phyloP scores from a whole-genome alignment of 2,113 vertebrate species.

The Podarcis muralis region DNA sequence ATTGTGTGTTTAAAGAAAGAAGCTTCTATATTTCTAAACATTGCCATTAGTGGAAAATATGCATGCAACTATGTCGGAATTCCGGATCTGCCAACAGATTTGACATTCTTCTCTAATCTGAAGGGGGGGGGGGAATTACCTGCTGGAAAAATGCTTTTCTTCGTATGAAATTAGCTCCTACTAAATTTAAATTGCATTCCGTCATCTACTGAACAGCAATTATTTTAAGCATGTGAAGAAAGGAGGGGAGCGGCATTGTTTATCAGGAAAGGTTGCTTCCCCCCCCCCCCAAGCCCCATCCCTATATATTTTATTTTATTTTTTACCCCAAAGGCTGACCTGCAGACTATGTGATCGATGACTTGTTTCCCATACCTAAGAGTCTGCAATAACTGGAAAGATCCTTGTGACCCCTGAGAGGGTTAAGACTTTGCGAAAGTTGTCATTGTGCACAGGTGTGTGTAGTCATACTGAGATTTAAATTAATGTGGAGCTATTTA shows the following conservation, averaged over 20 bases:
- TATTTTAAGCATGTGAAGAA: slow-evolving; percentile 58
- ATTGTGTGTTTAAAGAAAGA: slow-evolving; percentile 29
- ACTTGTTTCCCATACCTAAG: neutral
- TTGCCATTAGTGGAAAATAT: neutral
- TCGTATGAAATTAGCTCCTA: slow-evolving; percentile 47
- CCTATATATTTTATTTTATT: neutral
- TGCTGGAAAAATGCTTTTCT: slow-evolving; percentile 44
- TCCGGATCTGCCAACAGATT: slow-evolving; percentile 41
- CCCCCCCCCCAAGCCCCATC: neutral
- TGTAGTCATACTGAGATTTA: slow-evolving; percentile 48
- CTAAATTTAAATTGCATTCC: slow-evolving; percentile 52
- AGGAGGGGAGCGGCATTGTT: neutral
- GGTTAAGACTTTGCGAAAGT: slow-evolving; percentile 34
- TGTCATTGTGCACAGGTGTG: slow-evolving; percentile 49
- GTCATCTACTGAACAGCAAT: slow-evolving; percentile 49
- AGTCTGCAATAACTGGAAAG: neutral
- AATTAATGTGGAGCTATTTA: slow-evolving; percentile 64
- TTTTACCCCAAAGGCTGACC: neutral
- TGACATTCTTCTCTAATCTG: slow-evolving; percentile 16
- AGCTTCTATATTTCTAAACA: slow-evolving; percentile 18
- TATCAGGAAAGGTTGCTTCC: neutral
- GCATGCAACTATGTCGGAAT: slow-evolving; percentile 17
- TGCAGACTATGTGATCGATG: neutral
- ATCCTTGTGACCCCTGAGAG: slow-evolving; percentile 25
- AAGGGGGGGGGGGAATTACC: neutral